Conservation (phyloP, 2,113 vertebrate species). For the Sinocyclocheilus anophthalmus region DNA sequence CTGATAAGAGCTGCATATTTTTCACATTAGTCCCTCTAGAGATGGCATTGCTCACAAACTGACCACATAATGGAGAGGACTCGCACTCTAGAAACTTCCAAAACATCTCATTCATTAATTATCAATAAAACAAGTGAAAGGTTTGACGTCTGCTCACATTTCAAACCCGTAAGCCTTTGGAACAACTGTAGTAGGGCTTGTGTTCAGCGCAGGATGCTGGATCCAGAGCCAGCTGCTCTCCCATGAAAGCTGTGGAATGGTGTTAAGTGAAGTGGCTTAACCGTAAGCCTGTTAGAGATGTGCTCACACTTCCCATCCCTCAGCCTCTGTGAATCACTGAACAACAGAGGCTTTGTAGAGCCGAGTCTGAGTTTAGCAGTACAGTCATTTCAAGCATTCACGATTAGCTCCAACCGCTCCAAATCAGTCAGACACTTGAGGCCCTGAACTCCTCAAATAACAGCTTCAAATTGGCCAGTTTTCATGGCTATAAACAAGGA, state of each 20-base stretch:
- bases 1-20: not conserved
- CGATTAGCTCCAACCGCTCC: not conserved
- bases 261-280: conserved; percentile 53
- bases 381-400: not conserved
- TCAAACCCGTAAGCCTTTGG: conserved; percentile 4
- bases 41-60: not conserved
- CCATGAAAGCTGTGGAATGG: conserved; percentile 53
- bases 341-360: conserved; percentile 26
- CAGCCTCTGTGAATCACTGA: not conserved
- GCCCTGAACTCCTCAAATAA: not conserved
- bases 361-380: not conserved
- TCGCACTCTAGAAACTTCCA: not conserved
- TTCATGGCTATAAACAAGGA: conserved; percentile 13
- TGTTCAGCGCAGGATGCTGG: not conserved
- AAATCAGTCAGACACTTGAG: not conserved
- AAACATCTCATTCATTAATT: not conserved
- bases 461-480: not conserved
- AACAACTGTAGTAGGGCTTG: conserved; percentile 6
- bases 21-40: not conserved
- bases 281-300: conserved; percentile 40
- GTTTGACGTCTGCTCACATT: not conserved
- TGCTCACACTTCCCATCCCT: conserved; percentile 34
- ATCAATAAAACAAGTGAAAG: not conserved
- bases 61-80: not conserved
- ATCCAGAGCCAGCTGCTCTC: conserved; percentile 59